Evolutionary conservation across 1,140 invertebrate species (phyloP).

Genomic region (Drosophila carrolli): DNA sequence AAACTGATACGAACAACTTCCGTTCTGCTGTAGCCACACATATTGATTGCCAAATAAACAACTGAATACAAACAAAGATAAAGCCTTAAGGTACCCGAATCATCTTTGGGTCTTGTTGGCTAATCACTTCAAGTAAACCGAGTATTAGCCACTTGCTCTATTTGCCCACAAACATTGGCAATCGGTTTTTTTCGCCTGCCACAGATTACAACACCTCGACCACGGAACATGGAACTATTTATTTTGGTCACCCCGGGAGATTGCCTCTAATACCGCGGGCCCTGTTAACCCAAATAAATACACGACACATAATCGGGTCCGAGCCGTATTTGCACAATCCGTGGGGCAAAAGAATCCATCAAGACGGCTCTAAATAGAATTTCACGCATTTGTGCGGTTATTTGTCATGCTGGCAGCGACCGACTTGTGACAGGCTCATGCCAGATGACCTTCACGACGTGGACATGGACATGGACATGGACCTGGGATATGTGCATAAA

Average conservation of each 20-base stretch:
- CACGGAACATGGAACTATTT: slow-evolving; percentile 56
- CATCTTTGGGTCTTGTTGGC: slow-evolving; percentile 41
- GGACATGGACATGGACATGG: slow-evolving; percentile 37
- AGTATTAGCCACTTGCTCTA: slow-evolving; percentile 60
- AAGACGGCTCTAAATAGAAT: slow-evolving; percentile 57
- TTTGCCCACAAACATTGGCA: slow-evolving; percentile 63
- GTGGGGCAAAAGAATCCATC: slow-evolving; percentile 39
- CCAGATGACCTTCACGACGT: slow-evolving; percentile 73
- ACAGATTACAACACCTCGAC: slow-evolving; percentile 60
- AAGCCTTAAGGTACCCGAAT: slow-evolving; percentile 21
- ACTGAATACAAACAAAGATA: slow-evolving; percentile 12
- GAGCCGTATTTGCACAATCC: slow-evolving; percentile 56
- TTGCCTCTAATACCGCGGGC: slow-evolving; percentile 41
- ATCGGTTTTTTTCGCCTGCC: slow-evolving; percentile 59
- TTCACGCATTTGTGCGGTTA: slow-evolving; percentile 75
- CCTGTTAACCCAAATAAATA: slow-evolving; percentile 69
- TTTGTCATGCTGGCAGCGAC: slow-evolving; percentile 64
- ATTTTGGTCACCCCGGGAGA: slow-evolving; percentile 66
- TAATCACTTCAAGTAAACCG: slow-evolving; percentile 29
- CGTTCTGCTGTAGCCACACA: slow-evolving; percentile 44
- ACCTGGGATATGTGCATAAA: slow-evolving; percentile 23
- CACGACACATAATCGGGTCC: slow-evolving; percentile 27
- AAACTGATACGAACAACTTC: slow-evolving; percentile 49
- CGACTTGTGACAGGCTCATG: slow-evolving; percentile 59
- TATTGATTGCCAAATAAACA: slow-evolving; percentile 76